Conservation (phyloP, 2,113 vertebrate genomes). For the Proterorhinus semilunaris region DNA sequence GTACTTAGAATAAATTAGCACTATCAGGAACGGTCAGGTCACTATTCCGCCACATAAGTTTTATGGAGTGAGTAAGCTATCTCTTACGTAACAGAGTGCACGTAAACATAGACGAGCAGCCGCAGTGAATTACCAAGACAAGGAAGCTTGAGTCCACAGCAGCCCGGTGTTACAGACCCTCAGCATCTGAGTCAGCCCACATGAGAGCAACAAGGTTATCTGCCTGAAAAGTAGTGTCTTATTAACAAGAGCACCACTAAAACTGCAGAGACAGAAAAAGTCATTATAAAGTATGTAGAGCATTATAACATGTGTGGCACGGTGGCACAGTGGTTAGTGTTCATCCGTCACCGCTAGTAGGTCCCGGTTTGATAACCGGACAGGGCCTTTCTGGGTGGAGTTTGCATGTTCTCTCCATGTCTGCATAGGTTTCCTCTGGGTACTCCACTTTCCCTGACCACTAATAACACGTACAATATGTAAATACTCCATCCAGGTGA, state of each 20-base stretch:
- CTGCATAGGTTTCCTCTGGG: no score
- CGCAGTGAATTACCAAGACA: constrained; percentile 46
- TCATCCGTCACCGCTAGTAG: no score
- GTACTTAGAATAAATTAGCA: constrained; percentile 29
- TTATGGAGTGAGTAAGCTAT: constrained; percentile 45
- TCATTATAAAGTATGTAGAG: not conserved
- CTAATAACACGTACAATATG: no score
- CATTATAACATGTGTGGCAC: not conserved
- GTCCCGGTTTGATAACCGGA: no score
- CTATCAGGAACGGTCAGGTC: constrained; percentile 14
- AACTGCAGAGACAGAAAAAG: not conserved
- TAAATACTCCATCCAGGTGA: no score
- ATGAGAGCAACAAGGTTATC: constrained; percentile 9
- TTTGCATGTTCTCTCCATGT: no score
- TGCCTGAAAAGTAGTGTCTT: constrained; percentile 1
- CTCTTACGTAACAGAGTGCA: constrained; percentile 45
- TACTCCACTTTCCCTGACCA: no score
- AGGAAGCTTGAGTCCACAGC: constrained; percentile 25
- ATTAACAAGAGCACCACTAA: not conserved
- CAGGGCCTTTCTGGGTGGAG: no score
- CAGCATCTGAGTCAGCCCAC: constrained; percentile 1
- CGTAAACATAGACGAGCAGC: constrained; percentile 34
- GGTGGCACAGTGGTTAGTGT: not conserved
- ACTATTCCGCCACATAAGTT: constrained; percentile 39
- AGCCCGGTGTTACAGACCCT: constrained; percentile 13